Conservation (phyloP, 2,797 vertebrate species). For the Danionella dracula region DNA sequence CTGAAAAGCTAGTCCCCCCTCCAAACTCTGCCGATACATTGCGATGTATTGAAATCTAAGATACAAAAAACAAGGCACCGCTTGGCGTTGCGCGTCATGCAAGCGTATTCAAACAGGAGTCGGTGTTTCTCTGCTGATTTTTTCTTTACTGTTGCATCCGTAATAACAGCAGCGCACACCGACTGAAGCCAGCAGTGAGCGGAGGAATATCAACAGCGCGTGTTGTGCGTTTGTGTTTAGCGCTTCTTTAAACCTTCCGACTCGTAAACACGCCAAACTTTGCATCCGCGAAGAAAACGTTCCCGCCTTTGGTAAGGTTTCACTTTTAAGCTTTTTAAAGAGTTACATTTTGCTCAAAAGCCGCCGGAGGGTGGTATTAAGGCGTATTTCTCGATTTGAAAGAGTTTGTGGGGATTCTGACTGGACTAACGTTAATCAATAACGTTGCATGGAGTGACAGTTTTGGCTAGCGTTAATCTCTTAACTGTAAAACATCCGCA, state of each 20-base stretch:
- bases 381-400: not conserved
- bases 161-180: constrained; percentile 73
- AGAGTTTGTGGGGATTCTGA: not conserved
- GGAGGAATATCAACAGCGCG: constrained; percentile 71
- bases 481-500: no score
- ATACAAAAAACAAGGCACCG: constrained; percentile 66
- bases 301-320: constrained; percentile 52
- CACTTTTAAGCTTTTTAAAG: not conserved
- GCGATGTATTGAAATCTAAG: constrained; percentile 74
- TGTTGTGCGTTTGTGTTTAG: constrained; percentile 61
- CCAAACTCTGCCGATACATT: constrained; percentile 68
- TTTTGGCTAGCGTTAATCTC: no score
- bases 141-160: constrained; percentile 66
- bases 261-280: constrained; percentile 55
- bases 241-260: constrained; percentile 50
- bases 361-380: not conserved
- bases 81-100: constrained; percentile 69
- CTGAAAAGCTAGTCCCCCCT: constrained; percentile 64
- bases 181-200: constrained; percentile 69
- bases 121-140: constrained; percentile 61
- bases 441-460: not conserved
- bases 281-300: constrained; percentile 49
- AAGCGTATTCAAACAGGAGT: constrained; percentile 70
- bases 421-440: not conserved
- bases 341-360: constrained; percentile 41